Conservation (phyloP, 2,888 invertebrate species). For the Euzetes globulus region DNA sequence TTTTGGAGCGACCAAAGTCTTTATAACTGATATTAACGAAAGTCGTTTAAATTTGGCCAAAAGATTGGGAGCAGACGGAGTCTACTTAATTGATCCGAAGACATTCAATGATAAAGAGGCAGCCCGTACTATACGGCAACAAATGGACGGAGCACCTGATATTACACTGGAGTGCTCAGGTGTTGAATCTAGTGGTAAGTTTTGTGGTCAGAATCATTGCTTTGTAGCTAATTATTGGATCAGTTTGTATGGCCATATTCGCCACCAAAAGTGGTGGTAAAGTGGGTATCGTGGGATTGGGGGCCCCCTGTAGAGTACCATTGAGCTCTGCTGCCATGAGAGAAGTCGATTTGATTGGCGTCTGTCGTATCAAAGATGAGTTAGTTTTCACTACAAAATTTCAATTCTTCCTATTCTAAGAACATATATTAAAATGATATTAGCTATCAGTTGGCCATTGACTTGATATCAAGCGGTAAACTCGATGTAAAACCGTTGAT, state of each 20-base stretch:
- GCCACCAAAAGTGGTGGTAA: slow-evolving; percentile 36
- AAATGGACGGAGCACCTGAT: slow-evolving; percentile 50
- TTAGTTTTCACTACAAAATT: no score
- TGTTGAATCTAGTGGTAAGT: slow-evolving; percentile 69
- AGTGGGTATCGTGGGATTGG: slow-evolving; percentile 36
- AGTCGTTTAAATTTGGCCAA: slow-evolving; percentile 47
- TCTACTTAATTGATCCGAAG: slow-evolving; percentile 44
- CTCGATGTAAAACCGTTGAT: slow-evolving; percentile 41
- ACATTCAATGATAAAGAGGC: slow-evolving; percentile 49
- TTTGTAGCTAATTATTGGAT: no score
- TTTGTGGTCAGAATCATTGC: no score
- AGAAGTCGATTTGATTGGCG: slow-evolving; percentile 37
- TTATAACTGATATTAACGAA: slow-evolving; percentile 42
- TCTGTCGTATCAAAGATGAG: slow-evolving; percentile 37
- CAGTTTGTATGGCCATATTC: slow-evolving; percentile 61
- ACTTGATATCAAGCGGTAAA: slow-evolving; percentile 39
- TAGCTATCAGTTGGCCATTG: slow-evolving; percentile 41
- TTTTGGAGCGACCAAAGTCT: slow-evolving; percentile 44
- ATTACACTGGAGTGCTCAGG: slow-evolving; percentile 83
- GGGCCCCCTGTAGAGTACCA: no score
- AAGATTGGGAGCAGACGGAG: slow-evolving; percentile 47
- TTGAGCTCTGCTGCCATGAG: slow-evolving; percentile 33
- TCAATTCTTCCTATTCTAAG: no score
- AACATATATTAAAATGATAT: no score
- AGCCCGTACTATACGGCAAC: slow-evolving; percentile 35